phyloP scores from a whole-genome alignment of 2,888 invertebrate genomes.

The Thera obeliscata region DNA sequence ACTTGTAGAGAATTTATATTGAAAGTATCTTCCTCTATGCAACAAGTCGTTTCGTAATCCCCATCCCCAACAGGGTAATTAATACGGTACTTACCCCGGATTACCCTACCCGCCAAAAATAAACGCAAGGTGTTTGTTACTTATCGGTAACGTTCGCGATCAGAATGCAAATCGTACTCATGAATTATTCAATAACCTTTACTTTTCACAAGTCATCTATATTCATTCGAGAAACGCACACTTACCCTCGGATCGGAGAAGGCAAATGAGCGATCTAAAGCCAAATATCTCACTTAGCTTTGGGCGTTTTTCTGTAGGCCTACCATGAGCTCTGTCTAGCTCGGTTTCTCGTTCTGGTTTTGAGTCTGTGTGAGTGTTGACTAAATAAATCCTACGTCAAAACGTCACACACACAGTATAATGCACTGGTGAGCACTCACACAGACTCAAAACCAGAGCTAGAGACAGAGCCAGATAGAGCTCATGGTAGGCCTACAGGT shows the following conservation, averaged over 20 bases:
- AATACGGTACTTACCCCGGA: conserved; percentile 5
- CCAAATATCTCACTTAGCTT: conserved; percentile 29
- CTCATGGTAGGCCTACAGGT: background rate
- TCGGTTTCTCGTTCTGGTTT: too few species aligned
- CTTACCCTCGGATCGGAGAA: conserved; percentile 24
- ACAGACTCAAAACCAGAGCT: too few species aligned
- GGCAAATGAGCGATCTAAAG: conserved; percentile 27
- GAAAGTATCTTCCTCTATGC: background rate
- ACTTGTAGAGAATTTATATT: too few species aligned
- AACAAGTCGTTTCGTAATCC: background rate
- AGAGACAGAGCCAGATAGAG: too few species aligned
- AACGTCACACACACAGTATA: too few species aligned
- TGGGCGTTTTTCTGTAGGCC: conserved; percentile 7
- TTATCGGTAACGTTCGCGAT: conserved; percentile 39
- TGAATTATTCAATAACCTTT: conserved; percentile 49
- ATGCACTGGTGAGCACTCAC: too few species aligned
- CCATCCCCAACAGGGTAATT: background rate
- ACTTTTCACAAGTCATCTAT: conserved; percentile 48
- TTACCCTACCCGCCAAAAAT: conserved; percentile 9
- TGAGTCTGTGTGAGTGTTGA: too few species aligned
- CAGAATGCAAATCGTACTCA: conserved; percentile 44
- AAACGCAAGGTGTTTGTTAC: conserved; percentile 30
- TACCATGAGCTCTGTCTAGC: too few species aligned
- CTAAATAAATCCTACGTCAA: too few species aligned
- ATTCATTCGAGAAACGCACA: conserved; percentile 39